Conservation (phyloP, 1,140 invertebrate genomes). For the Cryptotermes secundus region DNA sequence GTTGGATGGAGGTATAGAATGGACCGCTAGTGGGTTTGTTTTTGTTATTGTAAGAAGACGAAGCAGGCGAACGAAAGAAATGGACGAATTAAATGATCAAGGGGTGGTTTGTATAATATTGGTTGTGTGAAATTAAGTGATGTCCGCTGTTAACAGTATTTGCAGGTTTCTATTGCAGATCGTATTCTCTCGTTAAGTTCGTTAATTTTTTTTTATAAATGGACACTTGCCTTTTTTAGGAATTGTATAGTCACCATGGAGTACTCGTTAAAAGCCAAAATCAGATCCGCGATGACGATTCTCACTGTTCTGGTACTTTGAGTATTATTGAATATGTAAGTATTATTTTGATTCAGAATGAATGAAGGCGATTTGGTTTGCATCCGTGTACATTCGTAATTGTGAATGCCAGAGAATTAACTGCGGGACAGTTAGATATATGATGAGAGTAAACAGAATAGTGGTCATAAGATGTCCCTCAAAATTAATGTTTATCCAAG, state of each 20-base stretch:
- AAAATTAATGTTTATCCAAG: no score
- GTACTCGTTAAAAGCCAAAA: slow-evolving; percentile 22
- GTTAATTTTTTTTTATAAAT: neutral
- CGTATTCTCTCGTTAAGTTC: neutral
- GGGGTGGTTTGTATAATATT: neutral
- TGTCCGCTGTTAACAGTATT: neutral
- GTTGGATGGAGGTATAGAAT: no score
- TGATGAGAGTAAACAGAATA: no score
- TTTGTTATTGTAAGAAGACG: neutral
- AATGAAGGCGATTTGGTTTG: no score
- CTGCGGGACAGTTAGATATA: no score
- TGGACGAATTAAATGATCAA: neutral
- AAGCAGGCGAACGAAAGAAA: neutral
- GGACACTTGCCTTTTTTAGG: neutral
- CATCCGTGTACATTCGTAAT: no score
- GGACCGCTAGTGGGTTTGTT: neutral
- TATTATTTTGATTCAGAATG: neutral
- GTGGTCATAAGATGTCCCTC: no score
- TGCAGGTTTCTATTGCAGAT: no score
- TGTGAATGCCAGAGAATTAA: no score
- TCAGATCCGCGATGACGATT: slow-evolving; percentile 23
- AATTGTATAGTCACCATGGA: slow-evolving; percentile 32
- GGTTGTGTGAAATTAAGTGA: neutral
- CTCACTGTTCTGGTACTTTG: slow-evolving; percentile 32
- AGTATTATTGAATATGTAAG: slow-evolving; percentile 32